A percentile compares a stretch with the other conserved stretches of the same genome.
Conservation (phyloP, 2,113 vertebrate genomes). For the Montifringilla adamsi region DNA sequence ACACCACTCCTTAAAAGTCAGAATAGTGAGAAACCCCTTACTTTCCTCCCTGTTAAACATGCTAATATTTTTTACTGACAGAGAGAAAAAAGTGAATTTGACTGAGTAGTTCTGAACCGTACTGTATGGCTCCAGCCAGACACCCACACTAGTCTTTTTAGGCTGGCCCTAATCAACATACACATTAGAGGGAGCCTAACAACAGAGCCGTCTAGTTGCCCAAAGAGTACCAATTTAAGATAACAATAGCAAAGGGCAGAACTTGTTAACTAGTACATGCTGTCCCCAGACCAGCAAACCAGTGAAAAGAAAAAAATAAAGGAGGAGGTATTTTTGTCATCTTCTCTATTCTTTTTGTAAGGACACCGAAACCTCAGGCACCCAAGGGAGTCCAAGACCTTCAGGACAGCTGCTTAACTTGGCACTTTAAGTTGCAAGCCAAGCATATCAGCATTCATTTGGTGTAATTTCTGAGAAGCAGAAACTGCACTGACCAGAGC, state of each 20-base stretch:
- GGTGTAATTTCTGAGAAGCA: not conserved
- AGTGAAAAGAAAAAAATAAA: conserved; percentile 21
- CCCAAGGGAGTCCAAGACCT: not conserved
- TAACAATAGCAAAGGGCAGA: conserved; percentile 30
- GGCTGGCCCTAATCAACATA: not conserved
- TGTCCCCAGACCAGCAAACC: conserved; percentile 30
- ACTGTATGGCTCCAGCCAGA: not conserved
- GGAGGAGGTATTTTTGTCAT: not conserved
- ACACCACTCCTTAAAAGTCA: not conserved
- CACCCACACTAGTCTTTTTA: not conserved
- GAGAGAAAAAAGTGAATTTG: not conserved
- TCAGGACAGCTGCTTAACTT: conserved; percentile 39
- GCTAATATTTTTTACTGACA: not conserved
- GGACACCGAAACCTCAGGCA: conserved; percentile 18
- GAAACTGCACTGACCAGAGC: not conserved
- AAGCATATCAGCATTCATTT: not conserved
- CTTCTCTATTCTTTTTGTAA: not conserved
- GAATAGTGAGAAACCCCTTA: not conserved
- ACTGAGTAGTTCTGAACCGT: not conserved
- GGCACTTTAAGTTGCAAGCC: not conserved
- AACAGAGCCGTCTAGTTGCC: conserved; percentile 3
- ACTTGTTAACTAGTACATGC: conserved; percentile 22
- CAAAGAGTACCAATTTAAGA: conserved; percentile 30
- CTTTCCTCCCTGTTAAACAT: not conserved
- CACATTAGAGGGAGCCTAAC: not conserved